A percentile compares a stretch with the other conserved stretches of the same genome.
Evolutionary conservation across 2,888 invertebrate species (phyloP).

Genomic region (Andrena camellia): DNA sequence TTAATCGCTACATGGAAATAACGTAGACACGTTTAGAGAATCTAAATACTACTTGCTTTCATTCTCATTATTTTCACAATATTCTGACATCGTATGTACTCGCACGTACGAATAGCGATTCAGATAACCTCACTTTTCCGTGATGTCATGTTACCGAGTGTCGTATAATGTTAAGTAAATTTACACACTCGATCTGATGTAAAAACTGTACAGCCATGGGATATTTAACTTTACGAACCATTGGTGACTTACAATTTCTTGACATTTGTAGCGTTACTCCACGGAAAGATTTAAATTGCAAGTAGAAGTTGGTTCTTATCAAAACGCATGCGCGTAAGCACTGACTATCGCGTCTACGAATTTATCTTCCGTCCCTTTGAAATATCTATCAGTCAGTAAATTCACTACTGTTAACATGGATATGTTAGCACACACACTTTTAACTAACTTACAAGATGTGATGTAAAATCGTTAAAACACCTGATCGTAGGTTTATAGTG

Average conservation of each 20-base stretch:
- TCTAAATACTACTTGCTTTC: background rate
- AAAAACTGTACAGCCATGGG: background rate
- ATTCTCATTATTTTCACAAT: background rate
- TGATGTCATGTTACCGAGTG: background rate
- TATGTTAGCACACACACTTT: too few species aligned
- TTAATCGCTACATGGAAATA: background rate
- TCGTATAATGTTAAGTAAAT: background rate
- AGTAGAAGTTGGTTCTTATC: constrained; percentile 20
- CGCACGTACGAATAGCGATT: constrained; percentile 36
- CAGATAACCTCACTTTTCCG: constrained; percentile 64
- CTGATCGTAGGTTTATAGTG: background rate
- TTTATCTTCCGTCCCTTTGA: constrained; percentile 1
- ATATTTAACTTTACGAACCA: background rate
- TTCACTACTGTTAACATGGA: too few species aligned
- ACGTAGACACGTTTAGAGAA: background rate
- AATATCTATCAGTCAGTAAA: background rate
- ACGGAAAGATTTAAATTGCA: constrained; percentile 41
- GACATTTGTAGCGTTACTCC: constrained; percentile 15
- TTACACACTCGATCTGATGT: background rate
- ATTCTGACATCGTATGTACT: constrained; percentile 15
- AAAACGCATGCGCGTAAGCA: constrained; percentile 58
- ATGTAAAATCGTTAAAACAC: background rate
- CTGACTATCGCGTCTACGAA: constrained; percentile 32
- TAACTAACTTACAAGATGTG: too few species aligned
- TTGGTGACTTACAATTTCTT: constrained; percentile 31